These are phyloP conservation scores for Premnoplex brunnescens DNA, from an alignment of 2,797 vertebrate species.

Conservation along the genomic window DNA sequence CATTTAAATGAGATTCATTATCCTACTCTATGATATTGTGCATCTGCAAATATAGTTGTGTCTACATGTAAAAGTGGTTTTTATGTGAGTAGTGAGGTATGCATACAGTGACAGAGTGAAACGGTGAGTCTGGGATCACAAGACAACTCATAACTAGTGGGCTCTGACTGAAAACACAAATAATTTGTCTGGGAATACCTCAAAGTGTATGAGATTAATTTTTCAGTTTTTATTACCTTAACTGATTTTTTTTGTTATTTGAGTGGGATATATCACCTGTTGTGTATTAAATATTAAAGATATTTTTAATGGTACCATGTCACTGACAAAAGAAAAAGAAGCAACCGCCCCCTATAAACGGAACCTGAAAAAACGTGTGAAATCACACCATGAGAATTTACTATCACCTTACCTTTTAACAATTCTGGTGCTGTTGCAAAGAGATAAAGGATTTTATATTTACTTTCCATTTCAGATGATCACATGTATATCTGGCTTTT, in stretches of 20 bases:
- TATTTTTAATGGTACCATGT: neutral
- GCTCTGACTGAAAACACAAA: slow-evolving; percentile 11
- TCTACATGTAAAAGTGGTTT: neutral
- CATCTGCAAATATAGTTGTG: neutral
- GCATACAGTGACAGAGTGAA: slow-evolving; percentile 13
- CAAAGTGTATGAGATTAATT: neutral
- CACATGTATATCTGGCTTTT: neutral
- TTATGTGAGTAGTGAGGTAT: neutral
- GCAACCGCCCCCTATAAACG: neutral
- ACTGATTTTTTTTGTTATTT: neutral
- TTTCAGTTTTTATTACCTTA: neutral
- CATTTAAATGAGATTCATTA: neutral
- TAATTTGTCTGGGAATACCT: neutral
- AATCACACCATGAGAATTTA: neutral
- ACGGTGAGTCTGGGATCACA: neutral
- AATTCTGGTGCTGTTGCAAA: neutral
- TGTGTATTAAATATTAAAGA: neutral
- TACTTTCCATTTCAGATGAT: neutral
- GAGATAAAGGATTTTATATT: neutral
- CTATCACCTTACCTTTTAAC: neutral
- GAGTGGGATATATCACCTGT: neutral
- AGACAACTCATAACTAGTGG: slow-evolving; percentile 11
- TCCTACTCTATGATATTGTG: neutral
- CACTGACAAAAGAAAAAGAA: neutral
- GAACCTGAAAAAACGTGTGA: neutral